Conservation (phyloP, 2,113 vertebrate genomes). For the Lepus americanus region DNA sequence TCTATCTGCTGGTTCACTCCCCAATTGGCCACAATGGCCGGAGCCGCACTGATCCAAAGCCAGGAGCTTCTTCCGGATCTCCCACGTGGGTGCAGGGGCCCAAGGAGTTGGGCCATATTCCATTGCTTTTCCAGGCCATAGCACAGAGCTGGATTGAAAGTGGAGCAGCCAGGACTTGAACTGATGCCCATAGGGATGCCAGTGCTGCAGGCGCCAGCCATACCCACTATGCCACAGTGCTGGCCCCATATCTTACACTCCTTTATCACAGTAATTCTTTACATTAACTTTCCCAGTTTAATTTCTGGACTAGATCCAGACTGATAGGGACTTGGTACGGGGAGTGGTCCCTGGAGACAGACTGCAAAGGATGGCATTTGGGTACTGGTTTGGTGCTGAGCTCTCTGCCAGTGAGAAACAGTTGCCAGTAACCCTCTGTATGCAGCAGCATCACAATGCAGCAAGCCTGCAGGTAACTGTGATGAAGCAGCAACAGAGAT, state of each 20-base stretch:
- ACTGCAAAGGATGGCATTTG: background rate
- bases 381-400: background rate
- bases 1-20: no score
- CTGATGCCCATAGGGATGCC: no score
- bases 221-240: no score
- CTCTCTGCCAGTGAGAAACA: background rate
- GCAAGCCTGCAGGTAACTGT: background rate
- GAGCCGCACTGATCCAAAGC: no score
- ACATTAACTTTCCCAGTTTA: background rate
- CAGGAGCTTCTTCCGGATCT: no score
- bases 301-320: background rate
- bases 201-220: no score
- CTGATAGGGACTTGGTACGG: background rate
- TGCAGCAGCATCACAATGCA: background rate
- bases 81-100: no score
- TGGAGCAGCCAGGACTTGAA: no score
- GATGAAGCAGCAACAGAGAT: slow-evolving; percentile 6
- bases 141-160: no score
- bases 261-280: background rate
- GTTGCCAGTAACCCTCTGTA: background rate
- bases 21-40: no score
- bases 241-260: background rate
- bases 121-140: no score
- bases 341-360: background rate
- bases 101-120: no score